Conservation (phyloP, 2,797 vertebrate genomes). For the Semaprochilodus insignis region DNA sequence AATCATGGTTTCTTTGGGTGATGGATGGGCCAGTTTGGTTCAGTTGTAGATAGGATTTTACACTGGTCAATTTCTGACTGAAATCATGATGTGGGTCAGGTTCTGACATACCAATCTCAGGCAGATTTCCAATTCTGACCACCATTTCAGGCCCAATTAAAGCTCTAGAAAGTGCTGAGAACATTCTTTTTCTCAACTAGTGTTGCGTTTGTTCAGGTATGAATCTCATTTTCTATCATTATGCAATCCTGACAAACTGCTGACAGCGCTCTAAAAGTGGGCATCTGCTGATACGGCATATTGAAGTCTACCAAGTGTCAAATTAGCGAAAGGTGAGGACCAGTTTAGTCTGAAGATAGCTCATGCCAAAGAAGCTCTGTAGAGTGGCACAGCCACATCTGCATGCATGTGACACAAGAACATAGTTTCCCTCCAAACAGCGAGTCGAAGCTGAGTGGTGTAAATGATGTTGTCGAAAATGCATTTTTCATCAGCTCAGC, state of each 20-base stretch:
- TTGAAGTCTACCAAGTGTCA: neutral
- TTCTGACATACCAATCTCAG: no score
- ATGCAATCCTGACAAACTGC: neutral
- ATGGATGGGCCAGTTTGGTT: no score
- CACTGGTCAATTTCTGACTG: no score
- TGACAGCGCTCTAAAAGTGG: neutral
- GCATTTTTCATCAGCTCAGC: conserved; percentile 30
- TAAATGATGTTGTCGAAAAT: neutral
- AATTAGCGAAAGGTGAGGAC: neutral
- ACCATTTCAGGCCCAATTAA: no score
- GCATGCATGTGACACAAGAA: neutral
- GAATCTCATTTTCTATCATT: neutral
- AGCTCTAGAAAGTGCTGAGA: neutral
- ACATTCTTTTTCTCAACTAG: neutral
- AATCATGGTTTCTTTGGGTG: no score
- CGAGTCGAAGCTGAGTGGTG: neutral
- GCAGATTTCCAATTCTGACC: no score
- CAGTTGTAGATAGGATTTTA: no score
- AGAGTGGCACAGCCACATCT: neutral
- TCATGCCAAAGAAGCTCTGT: neutral
- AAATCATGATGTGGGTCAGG: no score
- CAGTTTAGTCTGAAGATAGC: neutral
- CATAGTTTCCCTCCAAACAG: neutral
- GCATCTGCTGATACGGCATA: neutral
- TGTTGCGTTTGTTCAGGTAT: neutral